Conservation (phyloP, 2,888 invertebrate species). For the Ditylenchus weischeri region DNA sequence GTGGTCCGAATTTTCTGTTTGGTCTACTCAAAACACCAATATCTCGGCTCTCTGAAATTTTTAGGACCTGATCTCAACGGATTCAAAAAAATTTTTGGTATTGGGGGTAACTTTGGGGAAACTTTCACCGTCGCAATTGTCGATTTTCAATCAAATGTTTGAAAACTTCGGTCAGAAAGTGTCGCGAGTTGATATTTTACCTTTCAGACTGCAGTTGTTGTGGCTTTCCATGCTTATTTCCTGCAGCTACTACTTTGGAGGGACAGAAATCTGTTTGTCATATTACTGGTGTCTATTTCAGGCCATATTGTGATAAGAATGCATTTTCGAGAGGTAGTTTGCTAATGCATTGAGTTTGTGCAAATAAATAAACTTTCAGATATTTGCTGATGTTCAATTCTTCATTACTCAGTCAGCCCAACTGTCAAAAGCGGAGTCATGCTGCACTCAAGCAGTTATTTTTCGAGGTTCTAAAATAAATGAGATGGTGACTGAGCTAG, state of each 20-base stretch:
- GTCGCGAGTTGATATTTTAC: too few species aligned
- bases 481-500: constrained; percentile 20
- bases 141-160: too few species aligned
- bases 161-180: too few species aligned
- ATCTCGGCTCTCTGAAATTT: too few species aligned
- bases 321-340: background rate
- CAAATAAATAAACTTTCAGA: constrained; percentile 23
- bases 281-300: background rate
- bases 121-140: too few species aligned
- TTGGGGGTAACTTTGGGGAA: too few species aligned
- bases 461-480: constrained; percentile 28
- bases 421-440: constrained; percentile 41
- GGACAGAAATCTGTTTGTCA: background rate
- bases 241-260: background rate
- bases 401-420: constrained; percentile 39
- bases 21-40: too few species aligned
- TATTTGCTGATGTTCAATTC: constrained; percentile 36
- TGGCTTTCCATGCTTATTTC: background rate
- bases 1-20: too few species aligned
- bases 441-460: constrained; percentile 47
- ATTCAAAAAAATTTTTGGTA: too few species aligned
- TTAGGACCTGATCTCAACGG: too few species aligned
- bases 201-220: background rate
- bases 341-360: background rate
- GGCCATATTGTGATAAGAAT: background rate